Evolutionary conservation across 1,140 invertebrate genomes (phyloP), one percentile per base, ranked within the genome.

Genomic region (Nautilus pompilius): DNA sequence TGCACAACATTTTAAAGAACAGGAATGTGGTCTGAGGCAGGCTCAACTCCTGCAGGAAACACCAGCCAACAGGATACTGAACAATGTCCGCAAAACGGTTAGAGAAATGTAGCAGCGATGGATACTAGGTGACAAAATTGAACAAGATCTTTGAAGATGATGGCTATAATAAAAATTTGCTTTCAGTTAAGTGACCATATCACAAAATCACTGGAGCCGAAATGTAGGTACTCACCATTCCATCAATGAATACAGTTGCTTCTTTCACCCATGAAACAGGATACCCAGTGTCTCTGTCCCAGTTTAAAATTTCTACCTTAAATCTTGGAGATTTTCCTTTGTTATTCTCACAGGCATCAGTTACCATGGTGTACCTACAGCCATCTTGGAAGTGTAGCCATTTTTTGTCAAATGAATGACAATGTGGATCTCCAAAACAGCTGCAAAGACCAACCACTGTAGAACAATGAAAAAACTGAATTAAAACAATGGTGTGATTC

Each of bases 351-450:
- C 76, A 78, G 15, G 62, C 65, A 59, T 74, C 73, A 30, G 64
- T 48, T 17, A 91, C 60, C 69, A 77, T 67, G 10, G 66, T 45
- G 60, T 78, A 75, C 56, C 68, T 53, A 48, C 77, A 79, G 17
- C 49, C 54, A n/a, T 80, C 82, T 73, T 94, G 92, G 76, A 94
- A 96, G 73, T 90, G 95, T 76, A 90, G 95, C 71, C 93, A 90
- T 73, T 90, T 89, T 22, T 93, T 91, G 72, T 97, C 95, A 74
- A 95, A 97, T 10, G 92, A 94, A 67, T 90, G 88, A 76, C 95
- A 96, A 76, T 96, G 93, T 0, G 93, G 93, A 81, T 96, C 93
- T 0, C 93, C 93, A 76, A 93, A 96, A 0, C 95, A 93, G 0
- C 91, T 91, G 78, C 94, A 96, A 0, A 92, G 58, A 34, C 72